Evolutionary conservation across 2,888 invertebrate genomes (phyloP), one percentile per base, ranked within the genome.

Genomic region (Boloria selene): DNA sequence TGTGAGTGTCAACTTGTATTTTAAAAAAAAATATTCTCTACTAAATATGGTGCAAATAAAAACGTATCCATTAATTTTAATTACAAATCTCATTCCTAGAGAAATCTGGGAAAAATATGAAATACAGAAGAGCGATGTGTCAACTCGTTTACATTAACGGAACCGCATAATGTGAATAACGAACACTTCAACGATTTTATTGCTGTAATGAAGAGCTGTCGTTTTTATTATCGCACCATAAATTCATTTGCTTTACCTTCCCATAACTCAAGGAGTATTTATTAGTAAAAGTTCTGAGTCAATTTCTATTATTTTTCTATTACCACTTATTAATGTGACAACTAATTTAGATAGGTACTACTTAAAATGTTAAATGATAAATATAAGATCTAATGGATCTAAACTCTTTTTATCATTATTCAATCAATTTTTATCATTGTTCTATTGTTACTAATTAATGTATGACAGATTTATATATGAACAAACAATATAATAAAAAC

Each of bases 141-240:
- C 70, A 69, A 59, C 70, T 67, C 63, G 65, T 65, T 72, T 72
- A 72, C 68, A 72, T 69, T 65, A 67, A 47, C 53, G 64, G 61
- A 51, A 61, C 63, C 65, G 66, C 51, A 66, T 63, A 67, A 61
- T 69, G 45, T 65, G 60, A 51, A 58, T 70, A 69, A 70, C 65
- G 65, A 72, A 70, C 70, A 67, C 70, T 70, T 66, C 63, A 53
- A 42, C 53, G 56, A 63, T 58, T 72, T 70, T 70, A 70, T 70
- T 64, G 56, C 67, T 67, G 66, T 53, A 68, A 67, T 64, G 58
- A 63, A 65, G 55, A 16, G 38, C 31, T 54, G 38, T 55, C 59
- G 44, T 51, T 64, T 50, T 52, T 56, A 26, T 42, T 26, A 52
- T 52, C 22, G 10, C 44, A 44, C 16, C 22, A 44, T 22, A 26